Evolutionary conservation across 2,888 invertebrate genomes (phyloP), one percentile per base, ranked within the genome.

Genomic region (Adela reaumurella): DNA sequence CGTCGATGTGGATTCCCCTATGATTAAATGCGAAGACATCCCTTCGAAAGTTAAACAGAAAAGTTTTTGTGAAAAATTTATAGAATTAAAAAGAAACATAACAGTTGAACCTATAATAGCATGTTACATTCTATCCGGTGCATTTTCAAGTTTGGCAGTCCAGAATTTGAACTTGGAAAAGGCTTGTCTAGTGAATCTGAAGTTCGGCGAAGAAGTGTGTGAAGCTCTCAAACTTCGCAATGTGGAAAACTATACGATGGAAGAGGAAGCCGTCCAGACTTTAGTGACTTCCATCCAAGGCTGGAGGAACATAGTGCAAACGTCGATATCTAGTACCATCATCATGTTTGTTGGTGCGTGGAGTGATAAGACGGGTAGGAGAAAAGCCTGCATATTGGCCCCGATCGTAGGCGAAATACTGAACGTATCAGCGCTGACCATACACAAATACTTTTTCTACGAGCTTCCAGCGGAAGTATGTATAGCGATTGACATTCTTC

Each of bases 101-200:
- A 87, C 87, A 0, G 86, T 87, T 28, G 87, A 87, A 62, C 87
- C 87, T 8, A 83, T 87, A 52, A 76, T 87, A 55, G 83, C 85
- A 4, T 84, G 84, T 58, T 87, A 87, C 60, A 83, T 87, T 47
- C 82, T 87, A 80, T 86, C 87, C 41, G 84, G 83, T 62, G 84
- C 84, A 45, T 74, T 85, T 49, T 89, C 91, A 1, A 85, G 87
- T 55, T 70, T 92, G 53, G 91, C 92, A 49, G 87, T 91, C 41
- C 92, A 92, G 67, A 92, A 92, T 71, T 71, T 92, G 50, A 90
- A 90, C 67, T 79, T 92, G 58, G 92, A 92, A 64, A 92, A 92
- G 68, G 92, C 92, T 2, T 92, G 92, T 64, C 76, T 91, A 49
- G 92, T 92, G 19, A 92, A 92, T 64, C 79, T 92, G 62, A 83